phyloP scores from a whole-genome alignment of 2,888 invertebrate species.

The Blera fallax region DNA sequence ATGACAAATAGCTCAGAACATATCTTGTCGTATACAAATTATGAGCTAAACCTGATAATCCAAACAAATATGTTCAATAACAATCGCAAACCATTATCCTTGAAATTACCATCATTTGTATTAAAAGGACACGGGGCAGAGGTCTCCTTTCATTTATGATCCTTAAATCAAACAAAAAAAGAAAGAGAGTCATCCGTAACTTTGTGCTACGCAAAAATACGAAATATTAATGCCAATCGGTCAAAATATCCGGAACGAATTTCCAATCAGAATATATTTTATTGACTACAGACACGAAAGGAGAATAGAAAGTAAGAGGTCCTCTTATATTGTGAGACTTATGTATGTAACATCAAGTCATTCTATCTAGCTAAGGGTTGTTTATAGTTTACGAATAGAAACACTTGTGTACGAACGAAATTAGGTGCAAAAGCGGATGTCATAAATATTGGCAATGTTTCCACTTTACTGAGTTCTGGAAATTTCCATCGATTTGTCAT shows the following conservation, averaged over 20 bases:
- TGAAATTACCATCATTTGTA: conserved; percentile 59
- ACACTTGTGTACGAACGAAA: conserved; percentile 52
- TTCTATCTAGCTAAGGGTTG: conserved; percentile 66
- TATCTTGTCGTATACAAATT: conserved; percentile 48
- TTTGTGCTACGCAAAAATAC: conserved; percentile 13
- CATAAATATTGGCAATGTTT: conserved; percentile 73
- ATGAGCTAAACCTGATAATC: conserved; percentile 54
- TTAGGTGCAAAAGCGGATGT: conserved; percentile 73
- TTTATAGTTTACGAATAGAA: conserved; percentile 47
- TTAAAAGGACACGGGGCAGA: conserved; percentile 16
- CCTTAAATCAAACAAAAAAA: conserved; percentile 37
- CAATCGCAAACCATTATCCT: conserved; percentile 57
- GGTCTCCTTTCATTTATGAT: neutral
- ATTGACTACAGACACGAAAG: neutral
- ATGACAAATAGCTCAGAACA: conserved; percentile 32
- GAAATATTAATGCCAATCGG: conserved; percentile 70
- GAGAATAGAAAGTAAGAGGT: neutral
- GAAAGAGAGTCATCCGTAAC: conserved; percentile 16
- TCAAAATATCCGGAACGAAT: conserved; percentile 73
- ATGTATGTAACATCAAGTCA: neutral
- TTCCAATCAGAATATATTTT: conserved; percentile 64
- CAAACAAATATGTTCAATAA: conserved; percentile 60
- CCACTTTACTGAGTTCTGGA: conserved; percentile 66
- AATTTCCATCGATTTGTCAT: conserved; percentile 71
- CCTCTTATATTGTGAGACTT: neutral